These are phyloP conservation scores for Bhutanitis thaidina DNA, from an alignment of 2,888 invertebrate genomes.

Conservation along the genomic window DNA sequence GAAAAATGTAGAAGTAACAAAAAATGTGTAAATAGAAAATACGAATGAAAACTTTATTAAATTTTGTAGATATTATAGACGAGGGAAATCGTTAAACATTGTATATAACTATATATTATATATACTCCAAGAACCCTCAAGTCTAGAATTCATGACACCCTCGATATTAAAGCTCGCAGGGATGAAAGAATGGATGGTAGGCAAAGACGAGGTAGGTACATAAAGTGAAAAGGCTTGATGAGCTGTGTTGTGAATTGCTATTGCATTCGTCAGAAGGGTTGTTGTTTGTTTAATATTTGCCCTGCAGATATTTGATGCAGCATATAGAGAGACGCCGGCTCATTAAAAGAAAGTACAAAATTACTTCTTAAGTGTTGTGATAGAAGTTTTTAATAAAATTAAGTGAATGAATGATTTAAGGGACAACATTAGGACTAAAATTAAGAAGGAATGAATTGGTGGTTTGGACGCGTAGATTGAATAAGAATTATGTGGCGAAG, in stretches of 20 bases:
- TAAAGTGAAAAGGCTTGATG: constrained; percentile 20
- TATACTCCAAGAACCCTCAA: constrained; percentile 6
- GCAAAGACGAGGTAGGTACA: constrained; percentile 15
- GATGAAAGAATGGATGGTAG: constrained; percentile 14
- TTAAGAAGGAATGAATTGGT: no score
- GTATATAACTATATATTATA: no score
- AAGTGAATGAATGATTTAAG: no score
- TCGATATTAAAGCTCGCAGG: constrained; percentile 18
- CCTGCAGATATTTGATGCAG: constrained; percentile 15
- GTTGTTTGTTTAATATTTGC: constrained; percentile 19
- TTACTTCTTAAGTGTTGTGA: no score
- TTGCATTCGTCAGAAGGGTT: constrained; percentile 18
- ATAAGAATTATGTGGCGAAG: no score
- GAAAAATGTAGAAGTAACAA: no score
- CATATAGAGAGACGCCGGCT: constrained; percentile 5
- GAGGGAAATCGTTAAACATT: constrained; percentile 7
- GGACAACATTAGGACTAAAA: no score
- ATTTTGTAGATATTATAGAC: no score
- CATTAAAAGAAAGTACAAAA: constrained; percentile 5
- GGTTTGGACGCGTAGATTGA: no score
- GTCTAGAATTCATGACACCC: constrained; percentile 20
- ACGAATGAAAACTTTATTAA: no score
- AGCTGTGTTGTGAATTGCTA: constrained; percentile 19
- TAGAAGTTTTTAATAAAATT: no score
- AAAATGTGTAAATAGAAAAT: no score